Evolutionary conservation across 2,888 invertebrate species (phyloP).

Genomic region (Ypsolopha scabrella): DNA sequence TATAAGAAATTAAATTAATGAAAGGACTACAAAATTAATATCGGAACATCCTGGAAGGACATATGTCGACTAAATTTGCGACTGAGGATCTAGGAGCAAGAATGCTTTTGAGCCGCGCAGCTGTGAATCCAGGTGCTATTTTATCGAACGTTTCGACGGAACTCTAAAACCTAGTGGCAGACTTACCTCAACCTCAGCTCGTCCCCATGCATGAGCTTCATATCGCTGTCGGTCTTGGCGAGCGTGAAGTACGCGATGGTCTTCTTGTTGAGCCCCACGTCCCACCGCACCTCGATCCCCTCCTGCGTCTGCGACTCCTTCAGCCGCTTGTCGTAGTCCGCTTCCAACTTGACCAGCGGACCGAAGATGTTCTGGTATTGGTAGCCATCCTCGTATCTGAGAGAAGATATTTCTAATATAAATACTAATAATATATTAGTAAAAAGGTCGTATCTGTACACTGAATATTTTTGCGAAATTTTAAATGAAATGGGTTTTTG

Average conservation of each 20-base stretch:
- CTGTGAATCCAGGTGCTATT: no score
- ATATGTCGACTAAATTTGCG: no score
- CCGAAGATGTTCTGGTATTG: conserved; percentile 99
- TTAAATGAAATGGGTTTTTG: no score
- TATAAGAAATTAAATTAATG: no score
- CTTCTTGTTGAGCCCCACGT: conserved; percentile 97
- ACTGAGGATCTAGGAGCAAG: no score
- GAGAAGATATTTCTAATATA: conserved; percentile 11
- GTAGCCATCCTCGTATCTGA: conserved; percentile 96
- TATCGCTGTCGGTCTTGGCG: conserved; percentile 97
- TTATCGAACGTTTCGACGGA: no score
- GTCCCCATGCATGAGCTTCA: conserved; percentile 99
- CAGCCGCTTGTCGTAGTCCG: conserved; percentile 96
- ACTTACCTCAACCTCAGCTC: conserved; percentile 85
- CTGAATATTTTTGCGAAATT: no score
- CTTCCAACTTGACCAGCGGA: conserved; percentile 96
- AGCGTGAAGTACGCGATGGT: conserved; percentile 97
- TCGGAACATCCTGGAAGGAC: no score
- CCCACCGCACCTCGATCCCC: conserved; percentile 98
- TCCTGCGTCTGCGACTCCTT: conserved; percentile 99
- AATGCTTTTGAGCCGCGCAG: no score
- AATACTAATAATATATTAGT: no score
- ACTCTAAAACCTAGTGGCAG: not conserved
- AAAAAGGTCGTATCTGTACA: no score
- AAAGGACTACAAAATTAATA: no score